These are phyloP conservation scores for Blera fallax DNA, from an alignment of 2,888 invertebrate genomes.

Conservation along the genomic window DNA sequence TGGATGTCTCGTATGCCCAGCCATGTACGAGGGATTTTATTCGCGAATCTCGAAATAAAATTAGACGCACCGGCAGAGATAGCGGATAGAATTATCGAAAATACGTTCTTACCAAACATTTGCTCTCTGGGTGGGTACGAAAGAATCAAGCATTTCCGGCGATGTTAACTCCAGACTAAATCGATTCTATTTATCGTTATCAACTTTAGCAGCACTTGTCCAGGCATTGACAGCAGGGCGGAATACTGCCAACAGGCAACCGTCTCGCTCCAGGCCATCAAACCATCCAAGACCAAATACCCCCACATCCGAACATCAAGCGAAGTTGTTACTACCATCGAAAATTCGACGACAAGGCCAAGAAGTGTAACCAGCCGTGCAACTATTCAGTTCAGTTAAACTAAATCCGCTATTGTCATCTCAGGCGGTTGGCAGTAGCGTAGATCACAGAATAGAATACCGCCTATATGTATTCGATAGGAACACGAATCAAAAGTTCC, in stretches of 20 bases:
- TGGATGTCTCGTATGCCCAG: neutral
- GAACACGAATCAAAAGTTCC: too few species aligned
- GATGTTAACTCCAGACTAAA: too few species aligned
- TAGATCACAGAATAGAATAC: neutral
- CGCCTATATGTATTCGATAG: constrained; percentile 13
- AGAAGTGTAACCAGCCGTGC: neutral
- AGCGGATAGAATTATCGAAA: neutral
- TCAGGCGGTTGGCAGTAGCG: neutral
- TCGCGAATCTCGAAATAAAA: neutral
- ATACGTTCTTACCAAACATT: neutral
- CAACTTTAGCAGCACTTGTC: too few species aligned
- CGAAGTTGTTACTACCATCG: too few species aligned
- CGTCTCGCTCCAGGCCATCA: too few species aligned
- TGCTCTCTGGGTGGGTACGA: neutral
- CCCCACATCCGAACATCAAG: too few species aligned
- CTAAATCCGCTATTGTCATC: constrained; percentile 1
- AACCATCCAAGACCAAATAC: too few species aligned
- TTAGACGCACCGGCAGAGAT: neutral
- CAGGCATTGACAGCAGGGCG: too few species aligned
- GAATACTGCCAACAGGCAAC: too few species aligned
- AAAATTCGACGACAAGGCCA: too few species aligned
- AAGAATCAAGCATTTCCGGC: neutral
- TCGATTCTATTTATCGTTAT: too few species aligned
- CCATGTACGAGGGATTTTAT: neutral
- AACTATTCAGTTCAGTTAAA: neutral